These are phyloP conservation scores for Cyprinus carpio DNA, from an alignment of 2,113 vertebrate genomes.

Conservation along the genomic window DNA sequence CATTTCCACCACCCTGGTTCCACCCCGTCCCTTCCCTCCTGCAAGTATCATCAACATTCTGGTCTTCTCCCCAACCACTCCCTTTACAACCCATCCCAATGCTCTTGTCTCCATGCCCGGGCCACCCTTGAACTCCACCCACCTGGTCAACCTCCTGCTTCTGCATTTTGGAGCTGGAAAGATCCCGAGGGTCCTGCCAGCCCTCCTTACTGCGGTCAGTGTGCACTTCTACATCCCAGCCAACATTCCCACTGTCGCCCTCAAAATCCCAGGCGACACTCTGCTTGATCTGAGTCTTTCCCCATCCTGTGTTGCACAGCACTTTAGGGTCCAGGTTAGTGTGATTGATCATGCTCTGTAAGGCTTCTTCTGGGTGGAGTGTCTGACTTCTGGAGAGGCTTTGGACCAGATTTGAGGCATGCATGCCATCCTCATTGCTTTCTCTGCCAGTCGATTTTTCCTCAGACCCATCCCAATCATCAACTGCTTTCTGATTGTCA, in stretches of 20 bases:
- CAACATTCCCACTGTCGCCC: constrained; percentile 62
- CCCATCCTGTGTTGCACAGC: constrained; percentile 96
- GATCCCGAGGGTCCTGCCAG: neutral
- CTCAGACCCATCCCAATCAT: constrained; percentile 67
- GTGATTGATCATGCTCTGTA: constrained; percentile 92
- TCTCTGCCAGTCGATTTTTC: constrained; percentile 82
- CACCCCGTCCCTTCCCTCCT: constrained; percentile 73
- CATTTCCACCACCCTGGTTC: constrained; percentile 78
- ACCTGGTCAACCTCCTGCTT: constrained; percentile 9
- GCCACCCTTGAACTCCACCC: constrained; percentile 30
- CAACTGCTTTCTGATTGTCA: constrained; percentile 94
- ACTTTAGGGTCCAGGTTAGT: constrained; percentile 95
- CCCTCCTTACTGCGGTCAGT: neutral
- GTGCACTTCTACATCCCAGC: neutral
- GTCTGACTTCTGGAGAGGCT: constrained; percentile 69
- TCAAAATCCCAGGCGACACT: constrained; percentile 94
- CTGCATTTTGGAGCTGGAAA: constrained; percentile 4
- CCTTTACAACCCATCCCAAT: constrained; percentile 69
- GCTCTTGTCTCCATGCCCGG: constrained; percentile 74
- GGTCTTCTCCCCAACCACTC: constrained; percentile 71
- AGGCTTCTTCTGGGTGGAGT: constrained; percentile 89
- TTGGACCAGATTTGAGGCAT: constrained; percentile 77
- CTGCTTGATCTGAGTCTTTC: constrained; percentile 97
- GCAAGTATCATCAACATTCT: constrained; percentile 76
- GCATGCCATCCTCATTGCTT: constrained; percentile 58